Evolutionary conservation across 2,888 invertebrate species (phyloP).

Genomic region (Imbricaverruca yamaguchii): DNA sequence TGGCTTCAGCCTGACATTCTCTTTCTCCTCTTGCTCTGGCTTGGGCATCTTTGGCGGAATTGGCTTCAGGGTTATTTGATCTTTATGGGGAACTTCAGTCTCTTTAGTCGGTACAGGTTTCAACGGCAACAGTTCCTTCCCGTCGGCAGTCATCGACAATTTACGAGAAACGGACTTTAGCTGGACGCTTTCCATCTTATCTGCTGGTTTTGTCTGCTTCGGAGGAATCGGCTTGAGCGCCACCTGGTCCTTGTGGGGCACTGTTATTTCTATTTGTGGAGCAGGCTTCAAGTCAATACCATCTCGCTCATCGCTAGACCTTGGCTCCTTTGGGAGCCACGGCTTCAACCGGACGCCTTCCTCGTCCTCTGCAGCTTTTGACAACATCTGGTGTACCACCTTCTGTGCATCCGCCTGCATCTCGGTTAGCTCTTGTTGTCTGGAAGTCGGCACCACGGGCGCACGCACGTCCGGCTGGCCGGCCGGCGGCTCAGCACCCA

Average conservation of each 20-base stretch:
- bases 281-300: slow-evolving; percentile 31
- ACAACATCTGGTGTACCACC: not conserved
- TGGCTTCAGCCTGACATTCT: no score
- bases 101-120: not conserved
- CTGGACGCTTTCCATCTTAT: not conserved
- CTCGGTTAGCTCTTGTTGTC: not conserved
- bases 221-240: not conserved
- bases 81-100: not conserved
- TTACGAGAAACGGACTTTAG: not conserved
- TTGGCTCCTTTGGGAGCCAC: not conserved
- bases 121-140: not conserved
- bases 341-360: not conserved
- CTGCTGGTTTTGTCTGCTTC: not conserved
- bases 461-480: not conserved
- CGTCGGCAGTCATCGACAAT: no score
- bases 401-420: not conserved
- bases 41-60: no score
- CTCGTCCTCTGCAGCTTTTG: not conserved
- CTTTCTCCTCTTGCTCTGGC: no score
- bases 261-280: slow-evolving; percentile 29
- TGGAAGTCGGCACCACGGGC: not conserved
- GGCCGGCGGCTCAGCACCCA: no score
- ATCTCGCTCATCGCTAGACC: slow-evolving; percentile 21
- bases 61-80: no score
- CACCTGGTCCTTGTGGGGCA: slow-evolving; percentile 28